Percentiles rank a stretch among this genome's conserved stretches.
These are phyloP conservation scores for Petrosia ficiformis DNA, from an alignment of 37 sponge, comb jelly and placozoan genomes.

Conservation along the genomic window DNA sequence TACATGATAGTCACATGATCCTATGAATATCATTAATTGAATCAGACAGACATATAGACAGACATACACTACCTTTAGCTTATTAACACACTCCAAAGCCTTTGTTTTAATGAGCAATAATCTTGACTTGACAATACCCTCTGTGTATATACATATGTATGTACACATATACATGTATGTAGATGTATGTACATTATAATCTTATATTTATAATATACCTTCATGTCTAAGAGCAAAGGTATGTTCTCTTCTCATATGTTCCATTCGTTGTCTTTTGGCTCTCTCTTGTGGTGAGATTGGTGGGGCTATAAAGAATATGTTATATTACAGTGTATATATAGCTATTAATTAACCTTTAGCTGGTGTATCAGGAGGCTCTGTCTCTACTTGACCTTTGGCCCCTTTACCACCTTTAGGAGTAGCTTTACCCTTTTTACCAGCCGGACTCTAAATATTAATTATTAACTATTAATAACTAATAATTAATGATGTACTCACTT, in stretches of 20 bases:
- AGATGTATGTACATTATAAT: not conserved
- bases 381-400: not conserved
- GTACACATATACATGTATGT: not conserved
- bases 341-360: not conserved
- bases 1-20: slow-evolving; percentile 40
- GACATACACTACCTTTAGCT: too few relatives aligned
- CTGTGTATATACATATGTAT: not conserved
- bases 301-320: not conserved
- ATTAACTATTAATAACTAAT: not conserved
- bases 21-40: too few relatives aligned
- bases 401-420: slow-evolving; percentile 1
- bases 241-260: slow-evolving; percentile 47
- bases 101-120: not conserved
- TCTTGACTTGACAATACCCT: not conserved
- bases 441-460: not conserved
- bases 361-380: not conserved
- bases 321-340: not conserved
- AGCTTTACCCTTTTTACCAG: not conserved
- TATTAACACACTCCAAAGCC: too few relatives aligned
- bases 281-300: slow-evolving; percentile 18
- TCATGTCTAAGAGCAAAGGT: slow-evolving; percentile 45
- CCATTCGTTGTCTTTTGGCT: slow-evolving; percentile 19
- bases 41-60: too few relatives aligned
- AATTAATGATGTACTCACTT: not conserved
- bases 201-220: slow-evolving; percentile 15